These are phyloP conservation scores for Illadopsis cleaveri DNA, from an alignment of 2,113 vertebrate genomes.

Conservation along the genomic window DNA sequence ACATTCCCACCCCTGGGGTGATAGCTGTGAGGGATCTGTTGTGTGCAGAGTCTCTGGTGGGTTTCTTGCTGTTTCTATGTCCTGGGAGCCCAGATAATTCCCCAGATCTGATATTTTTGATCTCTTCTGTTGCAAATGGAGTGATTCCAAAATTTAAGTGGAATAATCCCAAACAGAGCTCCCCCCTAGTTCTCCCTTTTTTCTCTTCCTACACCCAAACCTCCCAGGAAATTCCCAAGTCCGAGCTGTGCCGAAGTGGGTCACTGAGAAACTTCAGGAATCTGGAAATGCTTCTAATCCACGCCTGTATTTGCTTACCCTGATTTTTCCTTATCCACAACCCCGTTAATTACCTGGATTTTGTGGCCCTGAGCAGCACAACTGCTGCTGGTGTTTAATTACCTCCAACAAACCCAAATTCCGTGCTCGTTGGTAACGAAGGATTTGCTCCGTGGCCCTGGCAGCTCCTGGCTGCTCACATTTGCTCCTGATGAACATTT, in stretches of 20 bases:
- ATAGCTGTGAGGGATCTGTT: neutral
- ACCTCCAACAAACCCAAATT: constrained; percentile 37
- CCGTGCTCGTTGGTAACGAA: constrained; percentile 24
- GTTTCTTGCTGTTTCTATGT: neutral
- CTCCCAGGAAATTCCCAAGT: neutral
- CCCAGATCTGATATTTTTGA: neutral
- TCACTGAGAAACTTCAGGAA: neutral
- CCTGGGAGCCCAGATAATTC: neutral
- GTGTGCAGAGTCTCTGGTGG: no score
- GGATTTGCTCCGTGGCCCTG: constrained; percentile 59
- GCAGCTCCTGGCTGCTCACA: constrained; percentile 12
- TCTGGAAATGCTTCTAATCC: neutral
- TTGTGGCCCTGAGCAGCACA: constrained; percentile 24
- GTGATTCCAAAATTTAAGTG: neutral
- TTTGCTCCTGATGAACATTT: neutral
- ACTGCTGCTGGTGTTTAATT: constrained; percentile 56
- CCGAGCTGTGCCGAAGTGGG: neutral
- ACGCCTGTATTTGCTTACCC: neutral
- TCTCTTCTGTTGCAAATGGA: accelerated
- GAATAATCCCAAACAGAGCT: accelerated
- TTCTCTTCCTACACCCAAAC: neutral
- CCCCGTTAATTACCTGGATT: constrained; percentile 58
- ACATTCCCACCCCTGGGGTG: accelerated
- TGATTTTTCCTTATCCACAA: constrained; percentile 36
- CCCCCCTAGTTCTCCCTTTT: neutral